Evolutionary conservation across 1,140 invertebrate species (phyloP).

Genomic region (Danaus plexippus): DNA sequence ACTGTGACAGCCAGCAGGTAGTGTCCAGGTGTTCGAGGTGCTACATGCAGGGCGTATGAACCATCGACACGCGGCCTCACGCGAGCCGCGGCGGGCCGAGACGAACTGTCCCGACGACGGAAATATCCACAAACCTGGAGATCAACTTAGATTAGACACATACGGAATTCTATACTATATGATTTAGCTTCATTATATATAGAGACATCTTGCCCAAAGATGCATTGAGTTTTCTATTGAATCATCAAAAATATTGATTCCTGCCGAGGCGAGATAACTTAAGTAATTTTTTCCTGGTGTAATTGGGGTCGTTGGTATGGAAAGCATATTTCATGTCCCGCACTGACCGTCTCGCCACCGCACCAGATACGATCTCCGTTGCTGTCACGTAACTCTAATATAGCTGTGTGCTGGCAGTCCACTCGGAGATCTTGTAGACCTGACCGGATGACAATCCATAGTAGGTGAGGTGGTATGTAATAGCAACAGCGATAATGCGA

Average conservation of each 20-base stretch:
- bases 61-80: constrained; percentile 75
- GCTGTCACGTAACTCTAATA: constrained; percentile 48
- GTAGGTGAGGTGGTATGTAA: not conserved
- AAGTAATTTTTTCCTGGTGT: too few species aligned
- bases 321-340: constrained; percentile 1
- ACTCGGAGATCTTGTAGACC: constrained; percentile 71
- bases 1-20: constrained; percentile 74
- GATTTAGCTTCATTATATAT: too few species aligned
- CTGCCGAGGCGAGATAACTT: too few species aligned
- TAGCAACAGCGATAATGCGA: not conserved
- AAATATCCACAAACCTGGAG: constrained; percentile 33
- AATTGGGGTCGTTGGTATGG: not conserved
- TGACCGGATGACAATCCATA: constrained; percentile 25
- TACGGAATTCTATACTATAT: too few species aligned
- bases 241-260: too few species aligned
- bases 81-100: constrained; percentile 70
- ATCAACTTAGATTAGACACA: too few species aligned
- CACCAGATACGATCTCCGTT: constrained; percentile 56
- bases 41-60: constrained; percentile 73
- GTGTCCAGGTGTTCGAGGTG: constrained; percentile 74
- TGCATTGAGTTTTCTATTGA: too few species aligned
- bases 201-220: too few species aligned
- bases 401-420: constrained; percentile 60
- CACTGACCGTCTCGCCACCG: constrained; percentile 49
- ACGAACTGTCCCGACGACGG: constrained; percentile 58